These are phyloP conservation scores for Trichoplusia ni DNA, from an alignment of 1,140 invertebrate genomes.

Conservation along the genomic window DNA sequence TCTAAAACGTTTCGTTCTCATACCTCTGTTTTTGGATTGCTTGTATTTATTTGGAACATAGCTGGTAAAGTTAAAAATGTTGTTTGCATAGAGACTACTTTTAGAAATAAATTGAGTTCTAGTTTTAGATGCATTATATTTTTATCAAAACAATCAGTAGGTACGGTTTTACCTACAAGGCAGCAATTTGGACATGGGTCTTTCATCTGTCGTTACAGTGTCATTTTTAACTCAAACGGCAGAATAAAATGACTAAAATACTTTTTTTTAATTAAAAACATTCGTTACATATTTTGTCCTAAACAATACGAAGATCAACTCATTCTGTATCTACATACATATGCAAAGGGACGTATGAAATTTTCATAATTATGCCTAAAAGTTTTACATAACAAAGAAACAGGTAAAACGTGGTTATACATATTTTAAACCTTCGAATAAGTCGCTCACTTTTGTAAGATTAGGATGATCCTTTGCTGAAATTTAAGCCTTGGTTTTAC, in stretches of 20 bases:
- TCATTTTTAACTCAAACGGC: not conserved
- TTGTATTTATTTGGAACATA: too few relatives aligned
- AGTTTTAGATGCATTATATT: too few relatives aligned
- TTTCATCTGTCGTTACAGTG: not conserved
- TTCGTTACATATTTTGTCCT: not conserved
- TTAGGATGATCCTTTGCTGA: slow-evolving; percentile 4
- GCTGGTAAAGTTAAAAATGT: too few relatives aligned
- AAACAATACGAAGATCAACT: not conserved
- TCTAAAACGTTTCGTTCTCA: not conserved
- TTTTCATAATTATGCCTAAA: slow-evolving; percentile 13
- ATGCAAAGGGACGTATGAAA: slow-evolving; percentile 3
- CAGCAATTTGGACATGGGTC: too few relatives aligned
- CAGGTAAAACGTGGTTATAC: not conserved
- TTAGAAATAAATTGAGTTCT: too few relatives aligned
- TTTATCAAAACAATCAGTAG: too few relatives aligned
- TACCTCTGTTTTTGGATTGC: too few relatives aligned
- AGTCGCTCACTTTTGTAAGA: slow-evolving; percentile 9
- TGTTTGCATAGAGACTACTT: too few relatives aligned
- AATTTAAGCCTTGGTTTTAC: not conserved
- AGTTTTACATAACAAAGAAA: slow-evolving; percentile 22
- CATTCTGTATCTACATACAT: slow-evolving; percentile 3
- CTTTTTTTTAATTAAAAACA: not conserved
- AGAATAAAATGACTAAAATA: not conserved
- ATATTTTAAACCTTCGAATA: slow-evolving; percentile 16
- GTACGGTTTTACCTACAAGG: too few relatives aligned